phyloP scores from a whole-genome alignment of 1,140 invertebrate genomes.

The Zaprionus camerounensis region DNA sequence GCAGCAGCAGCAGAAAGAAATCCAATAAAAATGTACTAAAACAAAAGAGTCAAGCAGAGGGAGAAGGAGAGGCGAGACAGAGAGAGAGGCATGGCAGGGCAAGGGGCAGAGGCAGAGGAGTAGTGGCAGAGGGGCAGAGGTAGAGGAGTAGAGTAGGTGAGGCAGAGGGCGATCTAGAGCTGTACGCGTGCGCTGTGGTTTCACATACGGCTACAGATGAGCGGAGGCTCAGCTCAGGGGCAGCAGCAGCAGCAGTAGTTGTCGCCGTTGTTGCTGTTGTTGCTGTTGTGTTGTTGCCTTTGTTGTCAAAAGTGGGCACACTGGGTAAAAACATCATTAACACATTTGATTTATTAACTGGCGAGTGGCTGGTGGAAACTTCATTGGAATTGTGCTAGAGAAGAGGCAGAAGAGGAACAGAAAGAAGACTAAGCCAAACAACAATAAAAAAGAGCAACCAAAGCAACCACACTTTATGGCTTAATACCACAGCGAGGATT shows the following conservation, averaged over 20 bases:
- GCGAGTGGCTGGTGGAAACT: conserved; percentile 63
- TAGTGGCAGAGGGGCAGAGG: conserved; percentile 12
- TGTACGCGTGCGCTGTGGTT: conserved; percentile 28
- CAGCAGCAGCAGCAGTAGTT: conserved; percentile 27
- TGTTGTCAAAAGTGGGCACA: conserved; percentile 80
- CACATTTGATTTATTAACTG: conserved; percentile 84
- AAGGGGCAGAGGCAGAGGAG: not conserved
- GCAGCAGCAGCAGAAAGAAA: conserved; percentile 55
- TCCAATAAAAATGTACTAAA: conserved; percentile 71
- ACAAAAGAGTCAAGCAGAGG: conserved; percentile 38
- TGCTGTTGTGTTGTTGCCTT: conserved; percentile 48
- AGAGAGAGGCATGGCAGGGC: not conserved
- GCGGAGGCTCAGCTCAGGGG: conserved; percentile 10
- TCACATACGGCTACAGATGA: conserved; percentile 24
- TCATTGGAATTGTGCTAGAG: conserved; percentile 57
- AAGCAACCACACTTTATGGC: conserved; percentile 66
- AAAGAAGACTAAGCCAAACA: conserved; percentile 34
- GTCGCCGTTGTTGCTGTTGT: conserved; percentile 24
- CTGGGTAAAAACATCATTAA: conserved; percentile 84
- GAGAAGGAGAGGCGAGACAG: not conserved
- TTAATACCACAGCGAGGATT: conserved; percentile 57
- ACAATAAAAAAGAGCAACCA: conserved; percentile 29
- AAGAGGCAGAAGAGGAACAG: conserved; percentile 24
- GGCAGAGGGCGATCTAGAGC: not conserved
- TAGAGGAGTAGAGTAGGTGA: not conserved